A percentile compares a stretch with the other conserved stretches of the same genome.
Conservation (phyloP, 2,888 invertebrate genomes). For the Patella depressa region DNA sequence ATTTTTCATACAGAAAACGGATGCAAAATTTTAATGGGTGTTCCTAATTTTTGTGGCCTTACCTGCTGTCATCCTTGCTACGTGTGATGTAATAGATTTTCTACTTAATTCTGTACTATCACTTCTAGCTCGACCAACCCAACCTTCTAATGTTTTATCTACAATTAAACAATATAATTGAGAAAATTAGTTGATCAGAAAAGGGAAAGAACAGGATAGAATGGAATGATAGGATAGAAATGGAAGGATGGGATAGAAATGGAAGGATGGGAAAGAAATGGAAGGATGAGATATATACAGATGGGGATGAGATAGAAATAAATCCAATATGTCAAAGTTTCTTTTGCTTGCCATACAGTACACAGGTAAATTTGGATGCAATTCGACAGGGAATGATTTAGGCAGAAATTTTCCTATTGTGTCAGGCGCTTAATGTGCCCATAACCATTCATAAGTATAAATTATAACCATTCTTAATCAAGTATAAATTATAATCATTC, state of each 20-base stretch:
- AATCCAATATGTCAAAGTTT: too few relatives aligned
- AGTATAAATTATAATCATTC: too few relatives aligned
- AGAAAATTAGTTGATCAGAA: background rate
- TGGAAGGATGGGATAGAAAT: background rate
- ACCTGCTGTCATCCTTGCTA: slow-evolving; percentile 71
- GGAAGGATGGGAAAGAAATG: background rate
- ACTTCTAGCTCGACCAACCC: slow-evolving; percentile 60
- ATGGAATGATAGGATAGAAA: background rate
- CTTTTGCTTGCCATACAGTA: too few relatives aligned
- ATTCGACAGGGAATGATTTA: too few relatives aligned
- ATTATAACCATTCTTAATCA: too few relatives aligned
- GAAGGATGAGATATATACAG: background rate
- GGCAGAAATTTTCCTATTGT: too few relatives aligned
- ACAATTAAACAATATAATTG: slow-evolving; percentile 3
- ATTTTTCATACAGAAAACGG: too few relatives aligned
- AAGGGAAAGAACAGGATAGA: background rate
- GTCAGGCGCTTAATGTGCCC: too few relatives aligned
- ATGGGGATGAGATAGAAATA: too few relatives aligned
- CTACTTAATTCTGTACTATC: slow-evolving; percentile 67
- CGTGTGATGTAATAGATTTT: slow-evolving; percentile 68
- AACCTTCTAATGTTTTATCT: slow-evolving; percentile 65
- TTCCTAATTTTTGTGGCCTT: slow-evolving; percentile 15
- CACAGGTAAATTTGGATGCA: too few relatives aligned
- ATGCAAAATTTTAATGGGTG: too few relatives aligned
- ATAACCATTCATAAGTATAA: too few relatives aligned